Evolutionary conservation across 2,113 vertebrate species (phyloP).

Genomic region (Desmodus rotundus): DNA sequence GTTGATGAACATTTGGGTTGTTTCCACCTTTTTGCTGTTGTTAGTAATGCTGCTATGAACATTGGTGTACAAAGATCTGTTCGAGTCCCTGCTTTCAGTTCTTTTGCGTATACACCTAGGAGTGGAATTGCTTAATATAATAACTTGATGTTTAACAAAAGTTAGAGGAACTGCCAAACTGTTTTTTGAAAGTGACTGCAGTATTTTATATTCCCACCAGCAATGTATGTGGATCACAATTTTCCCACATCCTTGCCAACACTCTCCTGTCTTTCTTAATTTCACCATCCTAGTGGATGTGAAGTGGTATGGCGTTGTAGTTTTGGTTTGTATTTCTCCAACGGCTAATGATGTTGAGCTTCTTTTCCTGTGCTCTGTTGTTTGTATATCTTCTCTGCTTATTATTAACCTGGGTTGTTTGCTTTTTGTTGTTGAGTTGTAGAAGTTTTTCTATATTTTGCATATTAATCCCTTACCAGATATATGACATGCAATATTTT

Average conservation of each 20-base stretch:
- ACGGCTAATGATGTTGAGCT: no score
- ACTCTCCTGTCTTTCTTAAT: no score
- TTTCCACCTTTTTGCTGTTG: no score
- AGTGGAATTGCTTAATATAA: background rate
- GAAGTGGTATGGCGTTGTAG: no score
- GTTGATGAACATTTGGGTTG: background rate
- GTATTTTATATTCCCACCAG: background rate
- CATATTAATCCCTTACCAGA: no score
- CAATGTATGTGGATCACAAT: background rate
- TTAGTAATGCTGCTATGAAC: no score
- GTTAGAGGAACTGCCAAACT: slow-evolving; percentile 2
- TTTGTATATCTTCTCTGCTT: background rate
- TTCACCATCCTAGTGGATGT: no score
- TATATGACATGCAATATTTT: background rate
- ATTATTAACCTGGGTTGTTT: background rate
- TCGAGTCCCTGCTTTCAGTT: no score
- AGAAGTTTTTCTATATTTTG: background rate
- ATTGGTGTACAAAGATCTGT: no score
- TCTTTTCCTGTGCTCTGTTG: background rate
- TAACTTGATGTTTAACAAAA: background rate
- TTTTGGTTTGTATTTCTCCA: no score
- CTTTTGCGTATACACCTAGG: background rate
- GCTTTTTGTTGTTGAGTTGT: background rate
- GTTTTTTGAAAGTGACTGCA: background rate
- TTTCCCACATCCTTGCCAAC: background rate